phyloP scores from a whole-genome alignment of 2,797 vertebrate genomes.

The Mus caroli region DNA sequence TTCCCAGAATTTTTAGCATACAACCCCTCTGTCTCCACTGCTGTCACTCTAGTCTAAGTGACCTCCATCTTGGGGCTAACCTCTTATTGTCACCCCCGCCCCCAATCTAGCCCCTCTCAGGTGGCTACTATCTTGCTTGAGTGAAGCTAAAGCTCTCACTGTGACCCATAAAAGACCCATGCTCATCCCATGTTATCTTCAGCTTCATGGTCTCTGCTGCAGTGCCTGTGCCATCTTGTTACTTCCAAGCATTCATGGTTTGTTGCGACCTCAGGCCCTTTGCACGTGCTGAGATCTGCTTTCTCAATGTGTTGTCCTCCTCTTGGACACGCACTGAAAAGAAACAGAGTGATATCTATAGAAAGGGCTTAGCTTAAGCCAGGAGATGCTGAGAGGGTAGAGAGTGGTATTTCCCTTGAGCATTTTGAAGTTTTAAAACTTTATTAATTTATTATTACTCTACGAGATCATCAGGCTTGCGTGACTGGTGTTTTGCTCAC shows the following conservation, averaged over 20 bases:
- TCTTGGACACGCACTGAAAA: neutral
- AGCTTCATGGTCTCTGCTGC: neutral
- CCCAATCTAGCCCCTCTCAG: neutral
- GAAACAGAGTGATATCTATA: neutral
- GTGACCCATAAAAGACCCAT: neutral
- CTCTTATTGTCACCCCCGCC: neutral
- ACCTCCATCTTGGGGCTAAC: neutral
- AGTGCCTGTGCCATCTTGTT: neutral
- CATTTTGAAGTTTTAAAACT: neutral
- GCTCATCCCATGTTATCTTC: neutral
- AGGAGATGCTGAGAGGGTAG: neutral
- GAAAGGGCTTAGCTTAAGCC: neutral
- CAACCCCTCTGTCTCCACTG: neutral
- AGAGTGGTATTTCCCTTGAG: neutral
- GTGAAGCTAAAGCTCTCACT: neutral
- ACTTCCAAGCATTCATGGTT: neutral
- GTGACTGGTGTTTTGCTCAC: neutral
- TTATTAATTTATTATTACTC: neutral
- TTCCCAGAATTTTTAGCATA: neutral
- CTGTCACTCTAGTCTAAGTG: neutral
- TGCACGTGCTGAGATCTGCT: neutral
- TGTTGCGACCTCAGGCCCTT: slow-evolving; percentile 2
- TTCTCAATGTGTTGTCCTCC: neutral
- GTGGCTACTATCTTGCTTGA: neutral
- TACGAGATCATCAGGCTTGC: neutral